phyloP scores from a whole-genome alignment of 2,113 vertebrate species.

The Grantiella picta region DNA sequence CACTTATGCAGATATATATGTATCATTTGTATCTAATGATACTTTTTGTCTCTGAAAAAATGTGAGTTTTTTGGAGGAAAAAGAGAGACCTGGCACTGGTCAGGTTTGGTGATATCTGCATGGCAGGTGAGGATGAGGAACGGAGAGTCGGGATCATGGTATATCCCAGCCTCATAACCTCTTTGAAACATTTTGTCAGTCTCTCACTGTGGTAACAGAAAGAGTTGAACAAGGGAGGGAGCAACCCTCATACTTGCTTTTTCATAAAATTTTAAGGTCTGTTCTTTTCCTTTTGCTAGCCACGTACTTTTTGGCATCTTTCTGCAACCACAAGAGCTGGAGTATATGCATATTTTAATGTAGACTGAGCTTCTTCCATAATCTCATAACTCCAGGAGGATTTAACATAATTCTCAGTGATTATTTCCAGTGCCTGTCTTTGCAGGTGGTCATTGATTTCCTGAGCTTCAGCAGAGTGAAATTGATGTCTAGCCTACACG shows the following conservation, averaged over 20 bases:
- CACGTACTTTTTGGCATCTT: neutral
- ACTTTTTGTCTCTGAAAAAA: neutral
- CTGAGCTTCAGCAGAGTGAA: slow-evolving; percentile 48
- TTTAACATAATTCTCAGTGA: slow-evolving; percentile 61
- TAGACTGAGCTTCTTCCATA: slow-evolving; percentile 13
- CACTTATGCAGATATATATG: too few species aligned
- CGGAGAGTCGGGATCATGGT: neutral
- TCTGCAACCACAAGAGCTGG: neutral
- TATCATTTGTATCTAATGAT: neutral
- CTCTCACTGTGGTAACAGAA: neutral
- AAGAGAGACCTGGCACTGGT: neutral
- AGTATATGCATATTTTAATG: slow-evolving; percentile 39
- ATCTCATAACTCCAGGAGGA: slow-evolving; percentile 55
- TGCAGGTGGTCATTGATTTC: slow-evolving; percentile 64
- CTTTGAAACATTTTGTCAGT: neutral
- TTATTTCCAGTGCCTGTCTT: slow-evolving; percentile 60
- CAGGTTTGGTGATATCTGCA: neutral
- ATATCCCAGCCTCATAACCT: neutral
- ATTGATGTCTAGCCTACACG: slow-evolving; percentile 54
- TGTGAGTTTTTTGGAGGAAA: neutral
- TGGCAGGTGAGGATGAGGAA: neutral
- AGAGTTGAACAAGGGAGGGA: neutral
- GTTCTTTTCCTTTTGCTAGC: neutral
- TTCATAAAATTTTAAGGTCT: neutral
- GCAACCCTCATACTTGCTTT: neutral